phyloP scores from a whole-genome alignment of 92 coral and sea anemone genomes.

The Palythoa heliodiscus region DNA sequence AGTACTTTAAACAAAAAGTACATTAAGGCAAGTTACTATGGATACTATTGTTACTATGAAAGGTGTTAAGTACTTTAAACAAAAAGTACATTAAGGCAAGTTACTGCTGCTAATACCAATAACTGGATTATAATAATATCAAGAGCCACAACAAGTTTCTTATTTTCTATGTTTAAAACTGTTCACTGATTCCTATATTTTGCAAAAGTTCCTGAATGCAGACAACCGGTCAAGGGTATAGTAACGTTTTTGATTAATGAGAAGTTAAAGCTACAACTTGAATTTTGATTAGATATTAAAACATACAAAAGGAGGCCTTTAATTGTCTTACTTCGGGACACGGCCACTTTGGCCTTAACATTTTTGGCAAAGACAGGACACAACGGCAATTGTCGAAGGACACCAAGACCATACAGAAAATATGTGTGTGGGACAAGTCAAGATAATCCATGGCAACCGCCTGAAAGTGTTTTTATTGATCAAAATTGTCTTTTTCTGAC shows the following conservation, averaged over 20 bases:
- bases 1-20: background rate
- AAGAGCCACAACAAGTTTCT: too few species aligned
- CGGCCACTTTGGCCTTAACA: background rate
- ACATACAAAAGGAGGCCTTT: background rate
- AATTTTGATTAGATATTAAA: too few species aligned
- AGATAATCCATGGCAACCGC: background rate
- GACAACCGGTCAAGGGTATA: too few species aligned
- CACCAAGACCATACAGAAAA: slow-evolving; percentile 5
- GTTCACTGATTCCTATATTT: too few species aligned
- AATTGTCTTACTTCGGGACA: slow-evolving; percentile 6
- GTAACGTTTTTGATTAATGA: too few species aligned
- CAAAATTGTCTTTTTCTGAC: background rate
- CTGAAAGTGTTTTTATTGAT: slow-evolving; percentile 2
- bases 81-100: background rate
- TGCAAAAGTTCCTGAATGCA: too few species aligned
- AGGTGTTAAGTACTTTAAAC: background rate
- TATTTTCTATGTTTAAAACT: too few species aligned
- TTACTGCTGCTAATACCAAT: too few species aligned
- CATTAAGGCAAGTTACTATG: background rate
- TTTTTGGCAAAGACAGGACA: slow-evolving; percentile 20
- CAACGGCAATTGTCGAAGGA: slow-evolving; percentile 18
- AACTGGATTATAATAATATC: too few species aligned
- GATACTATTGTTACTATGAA: too few species aligned
- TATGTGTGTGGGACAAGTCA: slow-evolving; percentile 13
- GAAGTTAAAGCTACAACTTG: too few species aligned